Percentiles rank a stretch among this genome's conserved stretches.
These are phyloP conservation scores for Grammomys surdaster DNA, from an alignment of 2,113 vertebrate genomes.

Conservation along the genomic window DNA sequence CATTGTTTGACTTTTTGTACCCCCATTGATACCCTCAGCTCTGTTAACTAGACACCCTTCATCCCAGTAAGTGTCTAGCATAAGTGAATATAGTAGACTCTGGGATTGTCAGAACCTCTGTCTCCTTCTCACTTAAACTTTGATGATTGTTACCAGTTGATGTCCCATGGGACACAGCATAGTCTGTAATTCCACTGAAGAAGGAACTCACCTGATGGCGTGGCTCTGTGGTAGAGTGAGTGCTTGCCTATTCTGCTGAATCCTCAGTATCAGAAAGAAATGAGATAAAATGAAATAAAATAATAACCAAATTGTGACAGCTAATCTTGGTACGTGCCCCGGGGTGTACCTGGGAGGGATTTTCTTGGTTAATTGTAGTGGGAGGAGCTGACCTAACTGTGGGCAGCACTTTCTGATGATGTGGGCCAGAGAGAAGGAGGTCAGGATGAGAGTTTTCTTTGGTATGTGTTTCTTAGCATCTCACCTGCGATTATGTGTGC, in stretches of 20 bases:
- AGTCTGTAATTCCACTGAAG: neutral
- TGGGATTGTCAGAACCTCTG: neutral
- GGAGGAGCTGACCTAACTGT: too few species aligned
- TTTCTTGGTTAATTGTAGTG: neutral
- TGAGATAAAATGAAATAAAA: neutral
- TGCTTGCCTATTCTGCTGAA: too few species aligned
- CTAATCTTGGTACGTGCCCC: neutral
- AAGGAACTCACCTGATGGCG: neutral
- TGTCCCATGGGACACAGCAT: neutral
- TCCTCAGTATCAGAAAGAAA: neutral
- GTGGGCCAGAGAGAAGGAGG: neutral
- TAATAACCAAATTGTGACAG: neutral
- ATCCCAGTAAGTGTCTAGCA: neutral
- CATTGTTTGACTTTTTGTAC: neutral
- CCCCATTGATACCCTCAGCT: too few species aligned
- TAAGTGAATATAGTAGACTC: neutral
- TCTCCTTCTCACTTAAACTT: neutral
- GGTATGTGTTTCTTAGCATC: neutral
- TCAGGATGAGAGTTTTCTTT: neutral
- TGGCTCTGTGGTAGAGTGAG: neutral
- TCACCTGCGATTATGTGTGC: neutral
- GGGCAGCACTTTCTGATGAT: neutral
- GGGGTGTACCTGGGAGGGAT: neutral
- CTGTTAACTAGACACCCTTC: neutral
- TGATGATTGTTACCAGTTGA: neutral